Evolutionary conservation across 2,888 invertebrate species (phyloP), one percentile per base, ranked within the genome.

Genomic region (Pinctada fucata): DNA sequence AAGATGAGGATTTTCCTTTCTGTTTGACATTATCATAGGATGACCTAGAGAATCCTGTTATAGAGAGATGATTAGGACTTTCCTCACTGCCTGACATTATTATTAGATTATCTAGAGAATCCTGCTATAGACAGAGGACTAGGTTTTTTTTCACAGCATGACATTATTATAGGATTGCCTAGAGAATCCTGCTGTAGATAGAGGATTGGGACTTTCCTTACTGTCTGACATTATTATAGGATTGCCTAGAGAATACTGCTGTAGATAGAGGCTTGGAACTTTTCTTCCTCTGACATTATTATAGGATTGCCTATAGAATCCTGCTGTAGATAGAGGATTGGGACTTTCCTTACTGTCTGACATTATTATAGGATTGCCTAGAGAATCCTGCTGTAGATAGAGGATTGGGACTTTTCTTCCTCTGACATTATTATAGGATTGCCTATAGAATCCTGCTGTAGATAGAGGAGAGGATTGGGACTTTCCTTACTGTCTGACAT

Each of bases 321-420:
- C 98, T 71, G 98, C 98, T 81, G 99, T 95, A 0, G 97, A 95
- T 76, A 99, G 93, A 0, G 98, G 97, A 90, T 95, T 96, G 65
- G 99, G 96, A 87, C 96, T 96, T 0, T 97, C 95, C 93, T 99
- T 31, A 31, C 31, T 31, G 31, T 31, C 31, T 31, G 31, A 31
- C 31, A 31, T 31, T 31, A 31, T 31, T 31, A 31, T 31, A 31
- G 31, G 31, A 31, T 31, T 31, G 31, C 31, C 31, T 31, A 31
- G 31, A 31, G 31, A 31, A 31, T 31, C 31, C 31, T 31, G 31
- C 31, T 31, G 31, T 31, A 31, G 31, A 31, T 31, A 31, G 31
- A 31, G 31, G 31, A 31, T 31, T 31, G 31, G 31, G 31, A 31
- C 31, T 31, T 31, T 31, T 31, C 31, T 31, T 31, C 31, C 31